These are phyloP conservation scores for Sympetrum striolatum DNA, from an alignment of 2,888 invertebrate genomes.

Conservation along the genomic window DNA sequence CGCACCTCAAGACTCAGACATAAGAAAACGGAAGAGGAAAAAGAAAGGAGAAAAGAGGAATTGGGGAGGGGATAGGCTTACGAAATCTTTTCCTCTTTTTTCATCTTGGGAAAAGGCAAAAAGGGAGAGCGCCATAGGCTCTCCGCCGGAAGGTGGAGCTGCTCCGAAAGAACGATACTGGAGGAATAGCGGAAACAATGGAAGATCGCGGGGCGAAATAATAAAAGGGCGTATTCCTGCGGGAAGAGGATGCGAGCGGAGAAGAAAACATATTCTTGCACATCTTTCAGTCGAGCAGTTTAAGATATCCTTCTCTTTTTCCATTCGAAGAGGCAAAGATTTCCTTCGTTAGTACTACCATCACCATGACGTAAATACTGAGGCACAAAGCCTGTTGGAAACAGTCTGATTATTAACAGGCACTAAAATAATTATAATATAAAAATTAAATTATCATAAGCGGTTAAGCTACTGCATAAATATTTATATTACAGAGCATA, in stretches of 20 bases:
- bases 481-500: too few species aligned
- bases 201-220: slow-evolving; percentile 4
- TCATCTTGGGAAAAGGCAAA: slow-evolving; percentile 5
- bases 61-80: neutral
- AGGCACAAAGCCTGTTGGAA: too few species aligned
- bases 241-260: neutral
- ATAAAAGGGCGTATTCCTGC: neutral
- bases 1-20: slow-evolving; percentile 2
- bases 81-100: neutral
- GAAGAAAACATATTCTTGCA: neutral
- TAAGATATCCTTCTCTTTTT: neutral
- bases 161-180: slow-evolving; percentile 30
- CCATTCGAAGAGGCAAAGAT: neutral
- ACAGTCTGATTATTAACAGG: too few species aligned
- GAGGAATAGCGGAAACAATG: slow-evolving; percentile 32
- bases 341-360: neutral
- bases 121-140: slow-evolving; percentile 32
- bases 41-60: neutral
- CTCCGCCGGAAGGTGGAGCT: slow-evolving; percentile 35
- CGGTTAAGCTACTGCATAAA: too few species aligned
- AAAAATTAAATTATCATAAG: too few species aligned
- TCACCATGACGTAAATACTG: neutral
- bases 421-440: too few species aligned
- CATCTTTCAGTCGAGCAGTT: neutral
- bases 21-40: slow-evolving; percentile 19